A percentile compares a stretch with the other conserved stretches of the same genome.
Evolutionary conservation across 1,140 invertebrate genomes (phyloP).

Genomic region (Capitella teleta): DNA sequence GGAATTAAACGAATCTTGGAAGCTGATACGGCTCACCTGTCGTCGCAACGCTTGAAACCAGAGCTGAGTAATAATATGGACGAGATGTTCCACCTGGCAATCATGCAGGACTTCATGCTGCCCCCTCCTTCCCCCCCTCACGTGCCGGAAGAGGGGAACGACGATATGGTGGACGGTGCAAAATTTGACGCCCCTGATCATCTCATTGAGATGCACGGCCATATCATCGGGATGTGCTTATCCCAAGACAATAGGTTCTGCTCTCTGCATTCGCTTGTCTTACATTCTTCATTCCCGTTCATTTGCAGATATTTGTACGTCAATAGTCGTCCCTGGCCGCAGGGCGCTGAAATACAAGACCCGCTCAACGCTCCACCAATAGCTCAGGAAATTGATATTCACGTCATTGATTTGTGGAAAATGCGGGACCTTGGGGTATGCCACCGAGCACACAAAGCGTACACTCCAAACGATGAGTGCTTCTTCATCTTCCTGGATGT

Average conservation of each 20-base stretch:
- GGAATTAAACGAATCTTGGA: constrained; percentile 64
- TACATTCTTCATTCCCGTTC: neutral
- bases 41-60: neutral
- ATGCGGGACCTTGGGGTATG: constrained; percentile 69
- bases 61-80: neutral
- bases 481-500: constrained; percentile 84
- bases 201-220: constrained; percentile 73
- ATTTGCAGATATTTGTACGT: constrained; percentile 65
- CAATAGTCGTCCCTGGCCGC: constrained; percentile 74
- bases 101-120: constrained; percentile 5
- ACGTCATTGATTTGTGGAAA: constrained; percentile 72
- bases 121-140: constrained; percentile 4
- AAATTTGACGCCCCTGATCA: constrained; percentile 60
- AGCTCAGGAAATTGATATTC: constrained; percentile 82
- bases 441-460: constrained; percentile 72
- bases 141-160: neutral
- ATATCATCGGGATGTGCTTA: constrained; percentile 78
- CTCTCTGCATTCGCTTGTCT: neutral
- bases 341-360: constrained; percentile 64
- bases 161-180: constrained; percentile 7
- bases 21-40: too few relatives aligned
- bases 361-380: constrained; percentile 72
- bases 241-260: constrained; percentile 69
- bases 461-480: constrained; percentile 75
- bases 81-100: constrained; percentile 1